Evolutionary conservation across 2,113 vertebrate genomes (phyloP).

Genomic region (Raphicerus campestris): DNA sequence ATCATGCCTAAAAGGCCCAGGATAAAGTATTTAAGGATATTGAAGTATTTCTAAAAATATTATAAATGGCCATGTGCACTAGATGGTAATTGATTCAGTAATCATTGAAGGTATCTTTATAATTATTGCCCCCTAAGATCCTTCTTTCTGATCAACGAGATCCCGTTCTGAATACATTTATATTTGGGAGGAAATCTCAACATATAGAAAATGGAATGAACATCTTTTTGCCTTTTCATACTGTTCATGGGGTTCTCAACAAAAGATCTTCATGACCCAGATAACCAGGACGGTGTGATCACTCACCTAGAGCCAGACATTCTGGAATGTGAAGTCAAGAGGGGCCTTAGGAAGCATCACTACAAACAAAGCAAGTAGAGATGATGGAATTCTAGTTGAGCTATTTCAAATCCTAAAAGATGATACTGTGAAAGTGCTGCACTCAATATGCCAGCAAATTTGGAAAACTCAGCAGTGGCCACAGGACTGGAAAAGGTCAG

Average conservation of each 20-base stretch:
- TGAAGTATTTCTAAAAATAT: conserved; percentile 10
- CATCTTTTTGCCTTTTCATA: not conserved
- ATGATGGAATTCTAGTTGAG: not conserved
- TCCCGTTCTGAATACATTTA: not conserved
- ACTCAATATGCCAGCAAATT: not conserved
- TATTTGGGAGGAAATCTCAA: not conserved
- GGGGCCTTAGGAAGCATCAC: not conserved
- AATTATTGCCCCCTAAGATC: not conserved
- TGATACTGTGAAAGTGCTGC: not conserved
- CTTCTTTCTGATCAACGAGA: not conserved
- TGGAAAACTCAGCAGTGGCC: not conserved
- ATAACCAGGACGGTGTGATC: not conserved
- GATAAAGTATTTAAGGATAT: not conserved
- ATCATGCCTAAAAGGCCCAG: not conserved
- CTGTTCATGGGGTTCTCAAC: not conserved
- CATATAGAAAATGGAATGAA: not conserved
- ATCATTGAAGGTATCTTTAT: not conserved
- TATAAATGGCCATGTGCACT: not conserved
- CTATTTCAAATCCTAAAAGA: not conserved
- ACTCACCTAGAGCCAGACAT: not conserved
- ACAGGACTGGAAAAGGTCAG: not conserved
- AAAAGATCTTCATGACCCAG: not conserved
- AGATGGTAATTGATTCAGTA: not conserved
- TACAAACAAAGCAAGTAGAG: not conserved
- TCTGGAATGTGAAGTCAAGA: not conserved